Evolutionary conservation across 2,113 vertebrate genomes (phyloP), one percentile per base, ranked within the genome.

Genomic region (Eclectus roratus): DNA sequence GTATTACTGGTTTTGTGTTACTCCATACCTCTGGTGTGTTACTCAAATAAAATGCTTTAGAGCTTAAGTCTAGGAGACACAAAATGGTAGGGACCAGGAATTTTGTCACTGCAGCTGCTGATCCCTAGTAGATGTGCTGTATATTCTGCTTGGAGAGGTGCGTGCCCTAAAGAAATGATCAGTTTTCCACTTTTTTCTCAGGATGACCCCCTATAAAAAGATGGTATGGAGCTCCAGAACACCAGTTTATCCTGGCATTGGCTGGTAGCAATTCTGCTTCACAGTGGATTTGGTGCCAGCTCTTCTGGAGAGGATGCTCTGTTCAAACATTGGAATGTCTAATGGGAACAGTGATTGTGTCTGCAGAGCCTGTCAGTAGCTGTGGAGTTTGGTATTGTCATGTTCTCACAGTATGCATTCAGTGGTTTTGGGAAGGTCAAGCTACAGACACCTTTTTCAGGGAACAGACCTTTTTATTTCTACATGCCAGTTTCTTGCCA

Each of bases 401-500:
- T 0, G 0, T 46, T 82, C 52, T 52, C 0, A 1, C 27, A 60
- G 69, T 12, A 12, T 49, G 25, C 9, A 2, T 37, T 52, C 76
- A 13, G 56, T 52, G 20, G 3, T 74, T 29, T n/a, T 24, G 76
- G 46, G 56, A 61, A 33, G 41, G 15, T 56, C 27, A 28, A 31
- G 17, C 43, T 85, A 1, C 20, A 49, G 52, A 35, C 18, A 25
- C 17, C 23, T 65, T 35, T 73, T 50, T 39, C 50, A 63, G 29
- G 14, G 43, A 63, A 18, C 55, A 53, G 39, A 27, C 16, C 11
- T 55, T 71, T 44, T 61, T 17, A 31, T 71, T 92, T 72, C 47
- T 56, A 28, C 6, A 0, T 49, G n/a, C 20, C 37, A 56, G 20
- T 63, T 74, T 33, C 37, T 65, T 93, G 41, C 56, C 4, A 0